Base-by-base conservation (phyloP, 2,888 invertebrate genomes). In the Acleris cristana region DNA sequence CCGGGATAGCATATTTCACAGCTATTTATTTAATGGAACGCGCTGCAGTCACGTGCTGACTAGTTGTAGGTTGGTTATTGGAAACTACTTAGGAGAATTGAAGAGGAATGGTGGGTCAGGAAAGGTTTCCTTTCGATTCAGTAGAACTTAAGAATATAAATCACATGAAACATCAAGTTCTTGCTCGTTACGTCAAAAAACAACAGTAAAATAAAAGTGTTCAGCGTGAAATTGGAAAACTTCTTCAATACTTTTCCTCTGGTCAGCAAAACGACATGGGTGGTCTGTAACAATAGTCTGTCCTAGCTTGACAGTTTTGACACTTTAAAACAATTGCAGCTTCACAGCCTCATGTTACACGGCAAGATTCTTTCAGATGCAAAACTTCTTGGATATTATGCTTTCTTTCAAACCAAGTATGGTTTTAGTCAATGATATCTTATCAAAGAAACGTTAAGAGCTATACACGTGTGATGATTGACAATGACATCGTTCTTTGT, bases 241-340 rank as follows among this genome's bases (percentile, higher is more conserved):
- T 40, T 40, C 40, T 30, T n/a, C 53, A n/a, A 53, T 23, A 53
- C 10, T n/a, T 23, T 34, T 55, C 19, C 44, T 19, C 19, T 23
- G 30, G 19, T 40, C 44, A 30, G 10, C 21, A 14, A 7, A 51
- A 19, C 52, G 44, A 14, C 44, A 14, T 62, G 66, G 66, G 66
- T 57, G 66, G 66, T 57, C 56, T 12, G 44, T 2, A 21, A 14
- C 30, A 30, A 61, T 45, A 14, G 21, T 52, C 26, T 40, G 52
- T 12, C 56, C 21, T 19, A 23, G 3, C 44, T 16, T 51, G 66
- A 62, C 66, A 62, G 51, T 56, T 45, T 58, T 62, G 66, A 57
- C 61, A 53, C 18, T 40, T 23, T 21, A 26, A 56, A 52, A 62
- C 60, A 66, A 56, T 66, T 5, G 56, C 66, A 21, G 18, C 62